Base-by-base conservation (phyloP, 2,888 invertebrate species). In the Sminthurinus aureus region DNA sequence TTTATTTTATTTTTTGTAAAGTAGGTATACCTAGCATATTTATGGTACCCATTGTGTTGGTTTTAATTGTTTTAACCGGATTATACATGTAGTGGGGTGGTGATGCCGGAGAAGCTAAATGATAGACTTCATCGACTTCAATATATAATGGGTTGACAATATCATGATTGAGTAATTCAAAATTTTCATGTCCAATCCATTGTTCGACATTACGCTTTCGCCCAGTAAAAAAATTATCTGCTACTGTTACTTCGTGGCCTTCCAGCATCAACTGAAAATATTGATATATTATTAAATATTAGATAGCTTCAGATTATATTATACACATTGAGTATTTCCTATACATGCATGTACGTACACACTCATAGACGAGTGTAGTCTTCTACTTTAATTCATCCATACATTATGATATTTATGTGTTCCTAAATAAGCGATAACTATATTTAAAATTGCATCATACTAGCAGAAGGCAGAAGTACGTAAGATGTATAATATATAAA, bases 81-180 rank as follows among this genome's bases (percentile, higher is more conserved):
- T 99, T 99, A 90, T 96, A 95, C 99, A 99, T 99, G 90, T 99
- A 99, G 92, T 99, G 99, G 0, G 98, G 98, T 26, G 99, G 99
- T 88, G 98, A 98, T 0, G 99, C 99, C 13, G 99, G 99, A 90
- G 98, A 98, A 22, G 99, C 99, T 89, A 99, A 92, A 90, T 99
- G 99, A 91, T 99, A 99, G 89, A 99, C 98, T 92, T 99, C 96
- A 91, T 96, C 96, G 81, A 98, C 98, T 93, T 99, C 99, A 86
- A 99, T 95, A 91, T 96, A 99, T 74, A 99, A 92, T 24, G 99
- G 97, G 91, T 99, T 98, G 0, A 99, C 98, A 89, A 99, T 98
- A 90, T 99, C 99, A 91, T 99, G 99, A 91, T 99, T 98, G 78
- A 99, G 96, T 87, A 99, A 92, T 91, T 99, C 99, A 91, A 99